Base-by-base conservation (phyloP, 92 coral and sea anemone species). In the Porites divaricata region DNA sequence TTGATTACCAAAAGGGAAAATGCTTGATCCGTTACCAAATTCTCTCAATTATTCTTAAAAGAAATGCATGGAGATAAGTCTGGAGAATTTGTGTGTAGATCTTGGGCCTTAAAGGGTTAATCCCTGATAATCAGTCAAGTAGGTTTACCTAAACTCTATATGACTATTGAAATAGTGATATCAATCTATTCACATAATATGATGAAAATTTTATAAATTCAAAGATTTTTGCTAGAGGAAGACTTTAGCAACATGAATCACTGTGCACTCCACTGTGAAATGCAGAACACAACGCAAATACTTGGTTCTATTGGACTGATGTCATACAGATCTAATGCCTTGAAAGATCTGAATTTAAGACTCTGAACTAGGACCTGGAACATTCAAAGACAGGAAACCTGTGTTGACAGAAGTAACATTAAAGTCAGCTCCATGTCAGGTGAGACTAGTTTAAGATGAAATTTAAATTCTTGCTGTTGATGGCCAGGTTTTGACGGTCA, bases 391-490 rank as follows among this genome's bases (percentile, higher is more conserved):
- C 79, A 75, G 12, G 64, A 78, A 48, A 78, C 72, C 53, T 63
- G 70, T 20, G 7, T 35, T 1, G 25, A 63, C 16, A 78, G 73
- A 71, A 59, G 83, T n/a, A 78, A 78, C n/a, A 28, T 78, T 1
- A 63, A 63, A 78, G 83, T 63, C 21, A 78, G 83, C 83, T 78
- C 83, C 41, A 63, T 78, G 54, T 78, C 83, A 51, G 54, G 54
- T 51, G 9, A 51, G n/a, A n/a, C n/a, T 51, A 51, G 54, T 9
- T 4, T 51, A 9, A 51, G 54, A 51, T 51, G 54, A n/a, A n/a
- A n/a, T n/a, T n/a, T n/a, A n/a, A n/a, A n/a, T n/a, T n/a, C n/a
- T n/a, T n/a, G n/a, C n/a, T n/a, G n/a, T n/a, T n/a, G n/a, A n/a
- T n/a, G n/a, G n/a, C n/a, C n/a, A n/a, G n/a, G n/a, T n/a, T n/a